These are phyloP conservation scores for Cyclophora albipunctata DNA, from an alignment of 2,888 invertebrate genomes.

Conservation along the genomic window DNA sequence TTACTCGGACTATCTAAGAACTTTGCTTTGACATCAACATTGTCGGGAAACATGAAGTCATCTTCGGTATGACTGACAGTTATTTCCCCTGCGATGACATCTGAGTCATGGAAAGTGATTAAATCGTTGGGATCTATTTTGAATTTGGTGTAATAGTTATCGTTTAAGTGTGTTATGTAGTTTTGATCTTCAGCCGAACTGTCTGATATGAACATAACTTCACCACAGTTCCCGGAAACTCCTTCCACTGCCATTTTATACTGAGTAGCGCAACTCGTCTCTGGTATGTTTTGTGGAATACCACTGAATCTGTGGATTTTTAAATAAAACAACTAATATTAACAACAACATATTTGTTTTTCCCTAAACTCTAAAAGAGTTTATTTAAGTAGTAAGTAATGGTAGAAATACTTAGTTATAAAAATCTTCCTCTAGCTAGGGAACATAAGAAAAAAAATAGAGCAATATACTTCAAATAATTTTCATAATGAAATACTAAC, in stretches of 20 bases:
- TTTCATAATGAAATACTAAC: no score
- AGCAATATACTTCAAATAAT: no score
- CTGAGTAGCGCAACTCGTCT: constrained; percentile 68
- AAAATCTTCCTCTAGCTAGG: no score
- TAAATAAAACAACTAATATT: constrained; percentile 6
- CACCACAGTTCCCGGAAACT: constrained; percentile 57
- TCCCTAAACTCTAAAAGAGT: no score
- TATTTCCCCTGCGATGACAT: constrained; percentile 66
- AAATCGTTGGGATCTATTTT: constrained; percentile 71
- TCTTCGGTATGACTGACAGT: constrained; percentile 70
- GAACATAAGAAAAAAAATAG: no score
- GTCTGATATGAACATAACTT: constrained; percentile 64
- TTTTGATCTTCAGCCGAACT: constrained; percentile 60
- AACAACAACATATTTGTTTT: no score
- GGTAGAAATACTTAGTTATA: no score
- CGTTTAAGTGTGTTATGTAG: constrained; percentile 60
- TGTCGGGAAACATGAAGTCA: constrained; percentile 53
- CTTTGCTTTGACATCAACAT: constrained; percentile 46
- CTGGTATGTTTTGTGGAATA: constrained; percentile 70
- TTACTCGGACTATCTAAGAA: constrained; percentile 47
- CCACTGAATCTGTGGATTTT: constrained; percentile 58
- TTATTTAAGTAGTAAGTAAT: no score
- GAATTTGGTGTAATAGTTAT: constrained; percentile 66
- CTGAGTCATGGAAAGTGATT: constrained; percentile 69
- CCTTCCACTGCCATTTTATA: constrained; percentile 69